These are phyloP conservation scores for Andrena haemorrhoa DNA, from an alignment of 2,888 invertebrate genomes.

Conservation along the genomic window DNA sequence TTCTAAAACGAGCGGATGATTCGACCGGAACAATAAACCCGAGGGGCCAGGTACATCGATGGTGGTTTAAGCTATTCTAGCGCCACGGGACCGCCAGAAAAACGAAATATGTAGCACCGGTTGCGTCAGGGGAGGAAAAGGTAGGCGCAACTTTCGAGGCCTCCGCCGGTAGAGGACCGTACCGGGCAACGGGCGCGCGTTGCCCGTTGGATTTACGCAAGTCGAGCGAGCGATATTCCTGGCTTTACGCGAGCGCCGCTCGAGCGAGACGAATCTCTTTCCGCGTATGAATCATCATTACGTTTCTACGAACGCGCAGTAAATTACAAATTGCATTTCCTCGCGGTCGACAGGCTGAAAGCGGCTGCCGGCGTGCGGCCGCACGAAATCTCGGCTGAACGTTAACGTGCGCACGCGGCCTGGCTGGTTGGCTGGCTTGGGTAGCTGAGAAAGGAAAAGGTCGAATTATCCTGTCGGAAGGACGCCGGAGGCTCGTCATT, in stretches of 20 bases:
- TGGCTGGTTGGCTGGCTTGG: constrained; percentile 21
- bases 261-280: constrained; percentile 70
- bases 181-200: background rate
- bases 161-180: background rate
- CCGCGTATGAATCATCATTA: constrained; percentile 73
- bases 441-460: constrained; percentile 63
- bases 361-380: constrained; percentile 47
- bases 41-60: no score
- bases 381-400: constrained; percentile 54
- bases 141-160: background rate
- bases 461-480: constrained; percentile 72
- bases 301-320: constrained; percentile 58
- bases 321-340: constrained; percentile 66
- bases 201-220: constrained; percentile 38
- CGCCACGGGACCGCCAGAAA: no score
- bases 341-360: constrained; percentile 55
- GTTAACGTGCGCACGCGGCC: constrained; percentile 34
- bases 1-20: no score
- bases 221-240: constrained; percentile 48
- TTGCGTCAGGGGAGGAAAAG: background rate
- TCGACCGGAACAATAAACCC: no score
- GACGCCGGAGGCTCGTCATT: constrained; percentile 53
- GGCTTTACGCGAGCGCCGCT: constrained; percentile 64
- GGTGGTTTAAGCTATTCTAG: no score
- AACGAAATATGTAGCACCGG: no score